phyloP scores from a whole-genome alignment of 1,140 invertebrate species.

The Bombus confusus region DNA sequence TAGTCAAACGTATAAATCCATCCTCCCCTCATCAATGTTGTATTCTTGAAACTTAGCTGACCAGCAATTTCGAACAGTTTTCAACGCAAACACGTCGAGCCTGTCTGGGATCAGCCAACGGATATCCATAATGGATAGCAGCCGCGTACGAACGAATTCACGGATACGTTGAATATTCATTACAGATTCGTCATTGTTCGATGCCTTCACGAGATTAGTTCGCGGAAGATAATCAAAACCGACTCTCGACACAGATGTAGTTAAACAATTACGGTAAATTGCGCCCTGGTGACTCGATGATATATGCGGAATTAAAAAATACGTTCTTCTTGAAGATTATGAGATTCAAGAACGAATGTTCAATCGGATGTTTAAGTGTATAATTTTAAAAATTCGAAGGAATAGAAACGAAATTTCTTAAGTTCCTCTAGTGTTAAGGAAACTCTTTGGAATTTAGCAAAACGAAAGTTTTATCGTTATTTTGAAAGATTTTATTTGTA shows the following conservation, averaged over 20 bases:
- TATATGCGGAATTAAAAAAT: background rate
- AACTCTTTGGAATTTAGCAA: too few relatives aligned
- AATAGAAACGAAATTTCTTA: background rate
- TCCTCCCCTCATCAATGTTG: background rate
- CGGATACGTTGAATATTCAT: slow-evolving; percentile 78
- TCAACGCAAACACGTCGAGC: slow-evolving; percentile 37
- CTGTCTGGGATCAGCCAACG: slow-evolving; percentile 45
- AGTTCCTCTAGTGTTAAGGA: background rate
- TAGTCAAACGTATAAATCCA: too few relatives aligned
- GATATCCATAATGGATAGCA: slow-evolving; percentile 77
- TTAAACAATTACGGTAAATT: slow-evolving; percentile 48
- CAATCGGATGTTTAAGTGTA: too few relatives aligned
- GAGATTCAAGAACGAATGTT: background rate
- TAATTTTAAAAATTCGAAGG: too few relatives aligned
- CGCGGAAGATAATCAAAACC: slow-evolving; percentile 54
- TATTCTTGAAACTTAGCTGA: slow-evolving; percentile 6
- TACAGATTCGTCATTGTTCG: slow-evolving; percentile 74
- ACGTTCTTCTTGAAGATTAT: too few relatives aligned
- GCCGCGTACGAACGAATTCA: slow-evolving; percentile 71
- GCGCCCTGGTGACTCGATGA: background rate
- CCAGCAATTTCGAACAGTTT: slow-evolving; percentile 33
- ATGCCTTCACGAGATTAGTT: slow-evolving; percentile 48
- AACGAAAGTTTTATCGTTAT: too few relatives aligned
- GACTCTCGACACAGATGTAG: slow-evolving; percentile 33
- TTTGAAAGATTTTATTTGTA: too few relatives aligned